Evolutionary conservation across 2,797 vertebrate genomes (phyloP).

Genomic region (Neomorphus geoffroyi): DNA sequence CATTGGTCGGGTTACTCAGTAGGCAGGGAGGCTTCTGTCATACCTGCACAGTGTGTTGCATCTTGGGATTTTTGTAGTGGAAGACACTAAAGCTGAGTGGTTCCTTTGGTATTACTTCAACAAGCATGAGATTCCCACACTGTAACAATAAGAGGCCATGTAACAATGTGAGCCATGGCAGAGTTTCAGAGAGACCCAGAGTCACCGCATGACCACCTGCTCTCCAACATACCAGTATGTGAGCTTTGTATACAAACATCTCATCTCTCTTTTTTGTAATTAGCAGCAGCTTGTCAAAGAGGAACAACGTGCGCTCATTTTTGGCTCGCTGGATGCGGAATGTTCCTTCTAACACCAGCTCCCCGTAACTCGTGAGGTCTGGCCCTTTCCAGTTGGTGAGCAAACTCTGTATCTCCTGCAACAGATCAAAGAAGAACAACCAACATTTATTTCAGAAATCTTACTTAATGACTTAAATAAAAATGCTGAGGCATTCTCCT

Average conservation of each 20-base stretch:
- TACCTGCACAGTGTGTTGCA: constrained; percentile 99
- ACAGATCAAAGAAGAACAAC: neutral
- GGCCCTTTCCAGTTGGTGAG: constrained; percentile 98
- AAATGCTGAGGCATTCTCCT: neutral
- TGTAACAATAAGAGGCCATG: constrained; percentile 51
- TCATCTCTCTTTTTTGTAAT: constrained; percentile 98
- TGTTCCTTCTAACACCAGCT: constrained; percentile 94
- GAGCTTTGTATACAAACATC: constrained; percentile 93
- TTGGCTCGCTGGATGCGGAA: constrained; percentile 97
- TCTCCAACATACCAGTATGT: constrained; percentile 88
- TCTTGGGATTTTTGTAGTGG: constrained; percentile 98
- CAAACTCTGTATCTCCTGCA: constrained; percentile 96
- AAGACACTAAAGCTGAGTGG: constrained; percentile 96
- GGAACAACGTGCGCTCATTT: constrained; percentile 94
- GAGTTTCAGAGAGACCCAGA: neutral
- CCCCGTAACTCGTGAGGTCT: constrained; percentile 94
- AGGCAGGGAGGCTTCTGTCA: neutral
- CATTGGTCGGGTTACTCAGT: neutral
- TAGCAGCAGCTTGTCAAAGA: constrained; percentile 95
- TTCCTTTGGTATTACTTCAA: constrained; percentile 97
- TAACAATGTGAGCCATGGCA: neutral
- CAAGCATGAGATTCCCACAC: constrained; percentile 99
- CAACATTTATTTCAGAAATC: neutral
- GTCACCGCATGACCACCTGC: neutral
- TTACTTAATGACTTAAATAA: neutral